Conservation (phyloP, 2,888 invertebrate genomes). For the Lasioglossum pauxillum region DNA sequence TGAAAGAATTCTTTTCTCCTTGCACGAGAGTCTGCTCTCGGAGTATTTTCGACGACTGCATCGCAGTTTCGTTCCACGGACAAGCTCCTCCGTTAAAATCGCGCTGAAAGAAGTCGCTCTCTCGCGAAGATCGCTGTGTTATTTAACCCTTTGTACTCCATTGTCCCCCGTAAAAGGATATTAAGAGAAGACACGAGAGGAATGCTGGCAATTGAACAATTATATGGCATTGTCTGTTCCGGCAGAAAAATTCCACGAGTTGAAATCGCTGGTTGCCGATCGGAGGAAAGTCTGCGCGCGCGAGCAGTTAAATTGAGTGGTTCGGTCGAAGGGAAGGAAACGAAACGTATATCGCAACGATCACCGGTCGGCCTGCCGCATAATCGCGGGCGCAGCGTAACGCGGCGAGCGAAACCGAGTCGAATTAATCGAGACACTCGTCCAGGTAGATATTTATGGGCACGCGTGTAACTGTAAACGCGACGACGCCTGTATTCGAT, state of each 20-base stretch:
- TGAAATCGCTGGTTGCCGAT: neutral
- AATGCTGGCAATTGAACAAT: neutral
- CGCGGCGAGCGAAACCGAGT: constrained; percentile 32
- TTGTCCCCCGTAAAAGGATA: neutral
- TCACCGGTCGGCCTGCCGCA: neutral
- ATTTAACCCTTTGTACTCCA: neutral
- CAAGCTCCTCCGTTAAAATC: neutral
- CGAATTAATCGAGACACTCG: constrained; percentile 24
- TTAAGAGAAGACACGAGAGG: neutral
- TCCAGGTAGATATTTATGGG: constrained; percentile 17
- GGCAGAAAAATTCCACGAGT: neutral
- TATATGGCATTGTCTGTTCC: neutral
- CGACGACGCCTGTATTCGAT: constrained; percentile 44
- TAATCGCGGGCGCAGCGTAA: neutral
- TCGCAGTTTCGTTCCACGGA: neutral
- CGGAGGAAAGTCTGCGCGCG: neutral
- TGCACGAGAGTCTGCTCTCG: neutral
- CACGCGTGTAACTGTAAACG: constrained; percentile 36
- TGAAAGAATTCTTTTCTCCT: constrained; percentile 35
- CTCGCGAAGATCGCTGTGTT: neutral
- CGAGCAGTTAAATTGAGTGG: neutral
- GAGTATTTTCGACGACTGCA: neutral
- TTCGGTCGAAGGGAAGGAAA: neutral
- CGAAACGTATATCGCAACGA: neutral
- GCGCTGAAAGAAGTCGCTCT: neutral